Conservation (phyloP, 2,113 vertebrate species). For the Ornithorhynchus anatinus region DNA sequence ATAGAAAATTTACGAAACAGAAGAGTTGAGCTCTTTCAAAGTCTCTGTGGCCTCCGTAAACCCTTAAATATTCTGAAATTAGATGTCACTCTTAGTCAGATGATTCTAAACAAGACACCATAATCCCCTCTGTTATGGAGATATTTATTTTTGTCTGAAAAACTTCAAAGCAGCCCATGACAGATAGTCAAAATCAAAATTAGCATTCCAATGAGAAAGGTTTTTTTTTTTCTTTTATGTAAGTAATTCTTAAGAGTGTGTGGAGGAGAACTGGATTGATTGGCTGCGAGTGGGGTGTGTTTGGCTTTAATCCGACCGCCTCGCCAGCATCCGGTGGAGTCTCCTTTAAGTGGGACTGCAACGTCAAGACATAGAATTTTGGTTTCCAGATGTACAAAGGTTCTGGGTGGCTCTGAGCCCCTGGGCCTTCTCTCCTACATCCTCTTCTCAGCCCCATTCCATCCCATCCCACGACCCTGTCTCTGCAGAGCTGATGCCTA, state of each 20-base stretch:
- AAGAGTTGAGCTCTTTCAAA: slow-evolving; percentile 69
- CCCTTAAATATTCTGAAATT: slow-evolving; percentile 75
- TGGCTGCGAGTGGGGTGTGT: slow-evolving; percentile 6
- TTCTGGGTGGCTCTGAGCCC: not conserved
- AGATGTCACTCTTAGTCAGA: slow-evolving; percentile 79
- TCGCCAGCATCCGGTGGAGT: not conserved
- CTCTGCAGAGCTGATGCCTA: no score
- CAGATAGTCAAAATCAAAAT: slow-evolving; percentile 85
- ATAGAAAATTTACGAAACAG: slow-evolving; percentile 75
- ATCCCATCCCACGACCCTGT: no score
- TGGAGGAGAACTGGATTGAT: slow-evolving; percentile 53
- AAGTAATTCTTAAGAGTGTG: slow-evolving; percentile 71
- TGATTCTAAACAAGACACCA: slow-evolving; percentile 79
- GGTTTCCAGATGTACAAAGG: no score
- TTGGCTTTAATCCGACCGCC: slow-evolving; percentile 29
- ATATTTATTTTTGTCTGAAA: slow-evolving; percentile 83
- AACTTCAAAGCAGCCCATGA: slow-evolving; percentile 82
- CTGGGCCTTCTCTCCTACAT: not conserved
- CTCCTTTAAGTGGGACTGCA: no score
- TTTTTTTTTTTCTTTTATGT: slow-evolving; percentile 66
- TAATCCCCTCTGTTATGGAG: slow-evolving; percentile 84
- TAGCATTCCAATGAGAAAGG: slow-evolving; percentile 81
- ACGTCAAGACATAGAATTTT: no score
- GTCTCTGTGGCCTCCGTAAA: slow-evolving; percentile 72
- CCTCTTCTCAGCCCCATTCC: not conserved